These are phyloP conservation scores for Oryzias woworae DNA, from an alignment of 2,113 vertebrate genomes.

Conservation along the genomic window DNA sequence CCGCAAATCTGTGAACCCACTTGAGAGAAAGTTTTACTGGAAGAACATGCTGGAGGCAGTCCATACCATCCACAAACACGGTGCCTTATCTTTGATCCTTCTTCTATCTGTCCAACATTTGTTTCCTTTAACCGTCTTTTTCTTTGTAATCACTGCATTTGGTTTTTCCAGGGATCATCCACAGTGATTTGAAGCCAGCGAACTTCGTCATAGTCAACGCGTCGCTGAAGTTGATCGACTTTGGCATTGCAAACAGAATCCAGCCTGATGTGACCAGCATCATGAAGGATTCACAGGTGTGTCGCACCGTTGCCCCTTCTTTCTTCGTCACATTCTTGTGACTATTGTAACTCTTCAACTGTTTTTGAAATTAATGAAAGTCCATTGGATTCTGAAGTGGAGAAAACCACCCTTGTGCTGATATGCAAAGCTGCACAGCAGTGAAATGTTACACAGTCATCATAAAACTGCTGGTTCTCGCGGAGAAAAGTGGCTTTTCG, in stretches of 20 bases:
- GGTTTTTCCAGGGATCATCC: constrained; percentile 86
- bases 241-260: constrained; percentile 96
- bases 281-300: constrained; percentile 94
- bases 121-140: neutral
- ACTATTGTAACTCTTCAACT: too few species aligned
- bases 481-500: too few species aligned
- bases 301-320: neutral
- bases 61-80: constrained; percentile 93
- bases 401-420: too few species aligned
- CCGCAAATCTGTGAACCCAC: constrained; percentile 86
- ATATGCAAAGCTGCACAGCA: too few species aligned
- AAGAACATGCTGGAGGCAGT: constrained; percentile 98
- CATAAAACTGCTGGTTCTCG: too few species aligned
- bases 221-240: constrained; percentile 95
- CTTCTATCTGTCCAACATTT: too few species aligned
- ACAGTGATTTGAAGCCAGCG: constrained; percentile 96
- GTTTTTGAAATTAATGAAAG: too few species aligned
- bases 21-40: constrained; percentile 97
- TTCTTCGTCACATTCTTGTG: too few species aligned
- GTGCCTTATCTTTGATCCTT: constrained; percentile 62
- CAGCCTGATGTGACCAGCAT: constrained; percentile 97
- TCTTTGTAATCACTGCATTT: neutral
- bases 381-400: too few species aligned
- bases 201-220: constrained; percentile 97
- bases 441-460: too few species aligned